Conservation (phyloP, 1,140 invertebrate species). For the Hyposmocoma kahamanoa region DNA sequence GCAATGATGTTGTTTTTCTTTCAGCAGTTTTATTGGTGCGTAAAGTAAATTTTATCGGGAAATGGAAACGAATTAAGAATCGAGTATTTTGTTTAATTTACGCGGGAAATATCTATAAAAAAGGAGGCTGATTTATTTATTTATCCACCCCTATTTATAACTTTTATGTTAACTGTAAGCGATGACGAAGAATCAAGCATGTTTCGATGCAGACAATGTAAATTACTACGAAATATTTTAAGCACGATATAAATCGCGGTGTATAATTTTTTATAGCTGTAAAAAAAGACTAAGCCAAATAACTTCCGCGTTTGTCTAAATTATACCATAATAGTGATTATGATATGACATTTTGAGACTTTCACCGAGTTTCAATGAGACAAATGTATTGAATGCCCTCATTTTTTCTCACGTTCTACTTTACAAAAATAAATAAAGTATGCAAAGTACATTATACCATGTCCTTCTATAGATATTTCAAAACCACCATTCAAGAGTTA, state of each 20-base stretch:
- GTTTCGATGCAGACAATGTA: no score
- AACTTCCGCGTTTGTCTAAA: neutral
- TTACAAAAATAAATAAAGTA: constrained; percentile 33
- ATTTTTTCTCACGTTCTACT: constrained; percentile 53
- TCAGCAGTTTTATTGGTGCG: constrained; percentile 21
- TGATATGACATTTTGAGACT: no score
- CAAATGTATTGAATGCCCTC: constrained; percentile 5
- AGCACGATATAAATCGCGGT: no score
- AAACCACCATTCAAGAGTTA: constrained; percentile 52
- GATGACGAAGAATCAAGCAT: no score
- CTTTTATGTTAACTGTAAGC: no score
- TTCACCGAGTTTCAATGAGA: constrained; percentile 3
- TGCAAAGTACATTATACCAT: constrained; percentile 41
- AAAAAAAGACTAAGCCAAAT: neutral
- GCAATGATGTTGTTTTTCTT: constrained; percentile 31
- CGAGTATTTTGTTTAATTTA: neutral
- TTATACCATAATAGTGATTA: no score
- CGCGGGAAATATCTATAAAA: neutral
- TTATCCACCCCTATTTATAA: no score
- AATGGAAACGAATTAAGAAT: neutral
- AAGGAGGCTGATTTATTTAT: no score
- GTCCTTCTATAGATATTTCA: constrained; percentile 54
- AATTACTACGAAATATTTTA: no score
- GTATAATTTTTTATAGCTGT: no score
- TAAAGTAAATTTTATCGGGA: constrained; percentile 8